Percentiles rank a stretch among this genome's conserved stretches.
These are phyloP conservation scores for Cyclopterus lumpus DNA, from an alignment of 2,797 vertebrate genomes.

Conservation along the genomic window DNA sequence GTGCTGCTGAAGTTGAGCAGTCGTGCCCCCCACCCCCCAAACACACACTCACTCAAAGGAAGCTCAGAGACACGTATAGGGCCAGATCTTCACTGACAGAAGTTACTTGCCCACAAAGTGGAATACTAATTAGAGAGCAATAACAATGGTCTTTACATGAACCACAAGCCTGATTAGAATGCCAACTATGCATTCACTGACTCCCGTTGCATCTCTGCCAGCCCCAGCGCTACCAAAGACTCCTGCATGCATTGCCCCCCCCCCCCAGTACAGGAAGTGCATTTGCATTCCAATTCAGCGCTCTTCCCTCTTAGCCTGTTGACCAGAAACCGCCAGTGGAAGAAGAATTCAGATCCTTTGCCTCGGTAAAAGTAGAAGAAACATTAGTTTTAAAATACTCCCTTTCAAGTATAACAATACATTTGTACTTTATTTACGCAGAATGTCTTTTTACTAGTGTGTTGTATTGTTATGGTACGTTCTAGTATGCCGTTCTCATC, in stretches of 20 bases:
- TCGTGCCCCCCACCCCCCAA: neutral
- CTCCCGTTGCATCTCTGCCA: slow-evolving; percentile 53
- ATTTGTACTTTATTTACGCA: neutral
- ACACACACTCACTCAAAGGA: slow-evolving; percentile 14
- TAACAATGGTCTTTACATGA: slow-evolving; percentile 64
- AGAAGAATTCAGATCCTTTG: slow-evolving; percentile 1
- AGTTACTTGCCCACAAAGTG: slow-evolving; percentile 36
- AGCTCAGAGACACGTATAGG: neutral
- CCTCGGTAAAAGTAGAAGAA: neutral
- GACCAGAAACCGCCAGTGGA: slow-evolving; percentile 20
- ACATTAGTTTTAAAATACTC: neutral
- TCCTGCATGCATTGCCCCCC: slow-evolving; percentile 35
- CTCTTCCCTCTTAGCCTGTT: slow-evolving; percentile 22
- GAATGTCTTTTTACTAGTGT: neutral
- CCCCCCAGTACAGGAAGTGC: slow-evolving; percentile 60
- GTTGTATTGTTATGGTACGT: neutral
- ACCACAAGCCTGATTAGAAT: slow-evolving; percentile 73
- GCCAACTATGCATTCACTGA: slow-evolving; percentile 61
- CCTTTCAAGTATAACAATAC: neutral
- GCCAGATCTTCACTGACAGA: slow-evolving; percentile 35
- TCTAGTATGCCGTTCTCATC: neutral
- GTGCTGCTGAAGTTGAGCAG: slow-evolving; percentile 7
- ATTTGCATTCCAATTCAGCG: slow-evolving; percentile 69
- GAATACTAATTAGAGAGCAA: slow-evolving; percentile 48
- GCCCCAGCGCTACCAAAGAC: slow-evolving; percentile 35